Conservation (phyloP, 2,113 vertebrate species). For the Corythaixoides concolor region DNA sequence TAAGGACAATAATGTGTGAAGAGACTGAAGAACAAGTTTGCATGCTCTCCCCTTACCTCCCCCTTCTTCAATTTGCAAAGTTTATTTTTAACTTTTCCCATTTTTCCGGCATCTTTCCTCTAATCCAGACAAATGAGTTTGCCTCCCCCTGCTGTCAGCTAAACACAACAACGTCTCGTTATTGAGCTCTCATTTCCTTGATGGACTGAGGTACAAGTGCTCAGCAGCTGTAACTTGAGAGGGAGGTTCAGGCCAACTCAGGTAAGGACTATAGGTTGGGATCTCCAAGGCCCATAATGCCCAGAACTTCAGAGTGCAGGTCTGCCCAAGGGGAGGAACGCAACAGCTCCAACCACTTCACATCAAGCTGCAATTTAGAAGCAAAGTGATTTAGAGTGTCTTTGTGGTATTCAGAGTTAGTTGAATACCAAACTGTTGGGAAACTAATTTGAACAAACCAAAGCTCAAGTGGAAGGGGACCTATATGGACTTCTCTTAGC, state of each 20-base stretch:
- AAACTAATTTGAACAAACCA: background rate
- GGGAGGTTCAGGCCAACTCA: background rate
- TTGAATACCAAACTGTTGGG: background rate
- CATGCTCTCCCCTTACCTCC: background rate
- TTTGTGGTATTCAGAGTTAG: background rate
- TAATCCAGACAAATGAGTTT: background rate
- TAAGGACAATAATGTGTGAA: slow-evolving; percentile 69
- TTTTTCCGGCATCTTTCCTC: background rate
- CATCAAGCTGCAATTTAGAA: background rate
- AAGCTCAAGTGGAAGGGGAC: background rate
- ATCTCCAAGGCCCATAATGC: accelerated
- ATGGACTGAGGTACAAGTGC: background rate
- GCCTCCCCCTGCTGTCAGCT: slow-evolving; percentile 14
- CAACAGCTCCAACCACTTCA: background rate
- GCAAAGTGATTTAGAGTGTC: background rate
- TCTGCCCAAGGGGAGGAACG: background rate
- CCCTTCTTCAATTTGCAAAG: background rate
- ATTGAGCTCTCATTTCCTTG: no score
- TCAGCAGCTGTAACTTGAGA: accelerated
- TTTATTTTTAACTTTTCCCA: slow-evolving; percentile 46
- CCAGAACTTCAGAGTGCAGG: accelerated
- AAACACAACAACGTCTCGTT: accelerated
- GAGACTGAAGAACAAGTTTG: slow-evolving; percentile 34
- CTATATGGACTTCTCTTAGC: background rate
- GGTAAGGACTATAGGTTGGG: accelerated